Percentiles rank a stretch among this genome's conserved stretches.
These are phyloP conservation scores for Coenonympha glycerion DNA, from an alignment of 2,888 invertebrate species.

Conservation along the genomic window DNA sequence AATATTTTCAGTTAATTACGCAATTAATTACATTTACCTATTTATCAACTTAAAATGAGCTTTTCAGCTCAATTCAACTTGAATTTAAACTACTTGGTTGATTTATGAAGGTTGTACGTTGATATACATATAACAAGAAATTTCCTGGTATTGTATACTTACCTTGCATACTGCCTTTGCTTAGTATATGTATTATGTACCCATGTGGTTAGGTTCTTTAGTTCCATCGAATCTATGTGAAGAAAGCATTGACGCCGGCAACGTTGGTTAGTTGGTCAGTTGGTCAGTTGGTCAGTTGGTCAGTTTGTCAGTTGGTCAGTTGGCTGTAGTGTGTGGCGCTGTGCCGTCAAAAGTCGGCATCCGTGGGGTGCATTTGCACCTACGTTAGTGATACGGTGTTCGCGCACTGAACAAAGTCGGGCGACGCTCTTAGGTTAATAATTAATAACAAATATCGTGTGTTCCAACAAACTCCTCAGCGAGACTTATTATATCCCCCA, in stretches of 20 bases:
- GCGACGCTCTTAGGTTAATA: slow-evolving; percentile 57
- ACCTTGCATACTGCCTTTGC: too few relatives aligned
- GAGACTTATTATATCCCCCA: slow-evolving; percentile 46
- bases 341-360: slow-evolving; percentile 14
- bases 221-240: slow-evolving; percentile 3
- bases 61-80: too few relatives aligned
- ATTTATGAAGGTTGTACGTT: too few relatives aligned
- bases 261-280: background rate
- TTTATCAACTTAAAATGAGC: too few relatives aligned
- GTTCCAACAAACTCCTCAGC: slow-evolving; percentile 69
- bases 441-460: slow-evolving; percentile 56
- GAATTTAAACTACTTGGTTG: too few relatives aligned
- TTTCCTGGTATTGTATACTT: background rate
- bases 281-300: background rate
- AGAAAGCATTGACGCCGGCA: slow-evolving; percentile 1
- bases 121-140: too few relatives aligned
- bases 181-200: background rate
- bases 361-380: slow-evolving; percentile 26
- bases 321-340: slow-evolving; percentile 2
- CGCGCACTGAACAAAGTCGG: slow-evolving; percentile 53
- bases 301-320: background rate
- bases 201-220: slow-evolving; percentile 1
- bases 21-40: too few relatives aligned
- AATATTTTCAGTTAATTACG: background rate
- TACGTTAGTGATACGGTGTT: slow-evolving; percentile 34